Evolutionary conservation across 2,113 vertebrate species (phyloP), one percentile per base, ranked within the genome.

Genomic region (Xenus cinereus): DNA sequence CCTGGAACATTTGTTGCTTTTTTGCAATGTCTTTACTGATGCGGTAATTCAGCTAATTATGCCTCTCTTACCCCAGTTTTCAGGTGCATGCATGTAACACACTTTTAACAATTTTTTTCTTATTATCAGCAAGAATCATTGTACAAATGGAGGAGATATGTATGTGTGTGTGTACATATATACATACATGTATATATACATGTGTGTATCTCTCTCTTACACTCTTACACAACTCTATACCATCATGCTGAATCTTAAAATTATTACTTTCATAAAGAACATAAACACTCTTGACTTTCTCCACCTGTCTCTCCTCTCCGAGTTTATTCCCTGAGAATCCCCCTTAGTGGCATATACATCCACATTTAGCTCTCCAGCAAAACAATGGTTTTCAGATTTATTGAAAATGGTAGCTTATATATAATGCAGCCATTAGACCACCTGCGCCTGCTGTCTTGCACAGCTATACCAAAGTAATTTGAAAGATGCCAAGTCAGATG

Each of bases 101-200:
- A 64, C 6, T 26, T 84, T 51, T 41, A 51, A 45, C 6, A 81
- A 7, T 54, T 74, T 14, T 76, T 64, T 64, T 73, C 39, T 67
- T 60, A 53, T 35, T 84, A 76, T 32, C 45, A 89, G 51, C 23
- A 85, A 54, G n/a, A 59, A 57, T 67, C n/a, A n/a, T 2, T n/a
- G 46, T 14, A 39, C 46, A 82, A 86, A 60, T n/a, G 27, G 27
- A 68, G 33, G 8, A 90, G 9, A 39, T n/a, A 18, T 6, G 33
- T 15, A 1, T 5, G 1, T 18, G 3, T 22, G 6, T 46, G 4
- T 20, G 7, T 23, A 39, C 12, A 33, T 2, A 56, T 28, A 10
- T 33, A 21, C 5, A 32, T 11, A 24, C 4, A 37, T n/a, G n/a
- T n/a, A n/a, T n/a, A n/a, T n/a, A n/a, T 22, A 23, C 7, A 17